Base-by-base conservation (phyloP, 2,797 vertebrate species). In the Rhinatrema bivittatum region DNA sequence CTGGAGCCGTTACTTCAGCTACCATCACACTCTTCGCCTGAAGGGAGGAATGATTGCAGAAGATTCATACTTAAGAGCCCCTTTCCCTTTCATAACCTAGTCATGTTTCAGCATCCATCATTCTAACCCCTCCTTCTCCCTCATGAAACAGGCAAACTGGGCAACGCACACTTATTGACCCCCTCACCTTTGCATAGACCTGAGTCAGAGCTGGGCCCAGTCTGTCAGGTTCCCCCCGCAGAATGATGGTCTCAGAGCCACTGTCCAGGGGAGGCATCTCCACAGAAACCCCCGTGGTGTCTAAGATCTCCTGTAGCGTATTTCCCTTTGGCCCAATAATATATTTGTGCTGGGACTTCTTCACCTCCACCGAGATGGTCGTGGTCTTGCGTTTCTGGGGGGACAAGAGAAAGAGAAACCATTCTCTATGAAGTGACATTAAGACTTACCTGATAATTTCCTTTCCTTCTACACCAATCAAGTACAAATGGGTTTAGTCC, bases 331-430 rank as follows among this genome's bases (percentile, higher is more conserved):
- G 74, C 10, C 78, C 79, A 2, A 83, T 74, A 22, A 85, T 86
- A 73, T 81, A 89, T 56, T 84, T 85, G 16, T 87, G 79, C 70
- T 89, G 83, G 3, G 79, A 87, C 50, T 89, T 89, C 64, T 85
- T 89, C 56, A 87, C 81, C 46, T 85, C 78, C 36, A 87, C 78
- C 0, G 75, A 82, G 49, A 85, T 83, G n/a, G 75, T 83, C n/a
- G 78, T 86, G 12, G 79, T 87, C 68, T 87, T 87, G 36, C 76
- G 80, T 54, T 89, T 89, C 87, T 89, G 68, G 6, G 3, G 32
- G 27, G 36, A 10, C 20, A 15, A 26, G 37, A 36, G 10, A 28
- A 9, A 14, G 35, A 58, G 51, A 48, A 32, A n/a, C n/a, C n/a
- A n/a, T n/a, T n/a, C n/a, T n/a, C n/a, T n/a, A n/a, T n/a, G n/a